phyloP scores from a whole-genome alignment of 2,888 invertebrate species.

The Callyntrura guangdongensis region DNA sequence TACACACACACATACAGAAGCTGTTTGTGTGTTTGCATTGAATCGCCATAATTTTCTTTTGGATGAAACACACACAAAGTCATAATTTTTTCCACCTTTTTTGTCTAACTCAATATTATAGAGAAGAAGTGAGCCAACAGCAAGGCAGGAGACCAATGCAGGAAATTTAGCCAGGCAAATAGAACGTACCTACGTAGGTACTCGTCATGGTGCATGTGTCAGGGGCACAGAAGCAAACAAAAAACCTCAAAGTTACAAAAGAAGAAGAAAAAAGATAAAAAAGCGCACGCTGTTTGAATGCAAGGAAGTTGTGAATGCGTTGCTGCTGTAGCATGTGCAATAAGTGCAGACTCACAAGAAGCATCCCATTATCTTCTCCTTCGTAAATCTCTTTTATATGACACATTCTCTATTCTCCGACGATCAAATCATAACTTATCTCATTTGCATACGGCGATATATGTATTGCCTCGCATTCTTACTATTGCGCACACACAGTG shows the following conservation, averaged over 20 bases:
- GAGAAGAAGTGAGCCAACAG: not conserved
- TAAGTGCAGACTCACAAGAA: slow-evolving; percentile 30
- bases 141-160: not conserved
- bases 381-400: slow-evolving; percentile 77
- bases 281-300: slow-evolving; percentile 1
- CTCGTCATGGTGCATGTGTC: not conserved
- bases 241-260: slow-evolving; percentile 5
- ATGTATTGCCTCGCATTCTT: slow-evolving; percentile 40
- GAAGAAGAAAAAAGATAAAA: not conserved
- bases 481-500: slow-evolving; percentile 49
- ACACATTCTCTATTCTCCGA: slow-evolving; percentile 69
- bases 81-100: not conserved
- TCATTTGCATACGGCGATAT: slow-evolving; percentile 62
- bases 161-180: not conserved
- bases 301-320: slow-evolving; percentile 4
- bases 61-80: not conserved
- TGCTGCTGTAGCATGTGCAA: not conserved
- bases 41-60: not conserved
- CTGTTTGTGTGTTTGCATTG: slow-evolving; percentile 37
- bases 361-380: slow-evolving; percentile 68
- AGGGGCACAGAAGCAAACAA: not conserved
- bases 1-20: slow-evolving; percentile 2
- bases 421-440: slow-evolving; percentile 75
- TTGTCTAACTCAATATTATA: not conserved
- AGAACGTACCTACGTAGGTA: not conserved